Percentiles rank a stretch among this genome's conserved stretches.
Conservation (phyloP, 2,888 invertebrate genomes). For the Acrobasis suavella region DNA sequence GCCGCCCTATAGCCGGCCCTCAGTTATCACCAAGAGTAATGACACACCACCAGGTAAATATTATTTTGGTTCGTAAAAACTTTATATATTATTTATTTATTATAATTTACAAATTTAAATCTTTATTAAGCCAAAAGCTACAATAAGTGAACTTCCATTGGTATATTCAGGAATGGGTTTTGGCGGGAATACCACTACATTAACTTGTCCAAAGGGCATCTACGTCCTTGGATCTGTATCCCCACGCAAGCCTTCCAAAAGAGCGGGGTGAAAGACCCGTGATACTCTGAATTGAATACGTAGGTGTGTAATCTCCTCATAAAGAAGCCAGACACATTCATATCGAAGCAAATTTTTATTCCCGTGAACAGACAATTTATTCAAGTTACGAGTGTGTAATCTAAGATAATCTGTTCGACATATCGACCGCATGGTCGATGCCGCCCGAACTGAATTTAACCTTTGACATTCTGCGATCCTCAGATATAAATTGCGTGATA, state of each 20-base stretch:
- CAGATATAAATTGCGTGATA: conserved; percentile 9
- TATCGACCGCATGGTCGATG: conserved; percentile 12
- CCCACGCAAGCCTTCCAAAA: too few relatives aligned
- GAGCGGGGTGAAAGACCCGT: too few relatives aligned
- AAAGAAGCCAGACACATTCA: background rate
- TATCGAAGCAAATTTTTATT: background rate
- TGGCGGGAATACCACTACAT: too few relatives aligned
- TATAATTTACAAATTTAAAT: too few relatives aligned
- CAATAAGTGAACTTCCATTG: too few relatives aligned
- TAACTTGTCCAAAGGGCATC: too few relatives aligned
- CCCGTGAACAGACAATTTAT: background rate
- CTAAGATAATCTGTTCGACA: conserved; percentile 5
- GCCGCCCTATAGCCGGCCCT: conserved; percentile 84
- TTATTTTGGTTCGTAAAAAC: too few relatives aligned
- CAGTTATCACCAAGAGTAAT: conserved; percentile 84
- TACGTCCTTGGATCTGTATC: too few relatives aligned
- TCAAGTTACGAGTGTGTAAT: background rate
- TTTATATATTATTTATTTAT: too few relatives aligned
- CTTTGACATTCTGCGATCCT: conserved; percentile 14
- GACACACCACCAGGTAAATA: conserved; percentile 67
- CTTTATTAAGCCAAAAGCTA: too few relatives aligned
- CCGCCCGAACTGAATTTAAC: conserved; percentile 12
- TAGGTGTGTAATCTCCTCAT: background rate
- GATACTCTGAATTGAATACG: background rate
- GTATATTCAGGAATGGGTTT: too few relatives aligned